Percentiles rank a stretch among this genome's conserved stretches.
Evolutionary conservation across 2,113 vertebrate species (phyloP).

Genomic region (Osmerus eperlanus): DNA sequence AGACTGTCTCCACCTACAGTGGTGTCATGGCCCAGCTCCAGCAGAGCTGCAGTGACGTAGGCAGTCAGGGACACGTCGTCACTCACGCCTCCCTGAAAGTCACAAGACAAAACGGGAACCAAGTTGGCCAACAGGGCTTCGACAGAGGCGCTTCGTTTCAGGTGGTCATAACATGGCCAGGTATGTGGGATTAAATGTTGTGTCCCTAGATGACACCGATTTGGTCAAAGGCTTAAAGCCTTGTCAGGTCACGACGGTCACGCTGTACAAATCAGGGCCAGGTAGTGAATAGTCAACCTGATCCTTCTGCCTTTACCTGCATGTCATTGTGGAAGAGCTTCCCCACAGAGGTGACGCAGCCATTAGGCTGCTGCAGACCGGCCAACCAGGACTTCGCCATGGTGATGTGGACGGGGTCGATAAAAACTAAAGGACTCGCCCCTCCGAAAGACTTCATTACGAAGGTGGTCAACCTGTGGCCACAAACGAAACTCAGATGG

Average conservation of each 20-base stretch:
- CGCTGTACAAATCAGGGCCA: no score
- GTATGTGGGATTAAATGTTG: no score
- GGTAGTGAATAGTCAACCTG: no score
- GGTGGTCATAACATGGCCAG: no score
- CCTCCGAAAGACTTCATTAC: conserved; percentile 84
- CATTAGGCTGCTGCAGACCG: conserved; percentile 59
- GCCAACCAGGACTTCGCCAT: conserved; percentile 74
- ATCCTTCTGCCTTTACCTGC: conserved; percentile 62
- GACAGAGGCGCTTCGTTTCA: neutral
- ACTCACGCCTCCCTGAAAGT: conserved; percentile 77
- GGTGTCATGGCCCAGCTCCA: conserved; percentile 70
- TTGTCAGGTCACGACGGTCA: no score
- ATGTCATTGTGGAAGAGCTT: conserved; percentile 75
- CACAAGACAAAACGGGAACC: neutral
- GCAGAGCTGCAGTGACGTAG: conserved; percentile 77
- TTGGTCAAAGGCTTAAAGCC: no score
- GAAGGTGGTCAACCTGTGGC: conserved; percentile 80
- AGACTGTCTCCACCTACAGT: conserved; percentile 55
- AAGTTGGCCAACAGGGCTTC: no score
- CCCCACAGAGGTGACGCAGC: conserved; percentile 78
- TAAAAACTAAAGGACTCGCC: conserved; percentile 70
- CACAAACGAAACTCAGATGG: conserved; percentile 1
- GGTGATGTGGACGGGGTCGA: conserved; percentile 65
- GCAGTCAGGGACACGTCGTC: conserved; percentile 80
- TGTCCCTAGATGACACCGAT: no score